Base-by-base conservation (phyloP, 2,888 invertebrate genomes). In the Cephus sareptanus region DNA sequence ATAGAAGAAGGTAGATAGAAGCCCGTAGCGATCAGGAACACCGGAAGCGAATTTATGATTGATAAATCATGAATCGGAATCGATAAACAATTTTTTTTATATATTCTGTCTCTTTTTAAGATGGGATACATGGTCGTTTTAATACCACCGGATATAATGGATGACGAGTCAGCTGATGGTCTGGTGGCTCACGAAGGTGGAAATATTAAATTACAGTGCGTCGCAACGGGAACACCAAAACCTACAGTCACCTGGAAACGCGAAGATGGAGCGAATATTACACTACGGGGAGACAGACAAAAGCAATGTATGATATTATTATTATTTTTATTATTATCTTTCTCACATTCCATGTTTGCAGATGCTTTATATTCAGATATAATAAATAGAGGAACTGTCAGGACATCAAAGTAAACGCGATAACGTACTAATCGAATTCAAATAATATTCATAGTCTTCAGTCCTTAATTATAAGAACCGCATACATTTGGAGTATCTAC, bases 121-220 rank as follows among this genome's bases (percentile, higher is more conserved):
- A 97, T 96, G 93, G 98, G 97, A 81, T 94, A 95, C 89, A 93
- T 98, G 88, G 95, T 96, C 90, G 97, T 98, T 83, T 96, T 97
- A 81, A 96, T 97, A 87, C 96, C 97, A 15, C 97, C 97, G 76
- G 97, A 97, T 92, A 97, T 97, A 85, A 93, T 96, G 84, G 96
- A 96, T 92, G 95, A 96, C 79, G 95, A 95, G 84, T 92, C 94
- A 13, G 93, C 95, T 40, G 96, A 96, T 87, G 94, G 95, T 74
- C 95, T 96, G 84, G 95, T 96, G 69, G 95, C 96, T 11, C 94
- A 95, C 76, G 97, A 97, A 90, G 96, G 96, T 6, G 97, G 97
- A 56, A 95, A 94, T 80, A 95, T 97, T 80, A 93, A 95, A 79
- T 93, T 97, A 77, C 93, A 94, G 74, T 97, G 97, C 92, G 94